phyloP scores from a whole-genome alignment of 2,888 invertebrate species.

The Sipha maydis region DNA sequence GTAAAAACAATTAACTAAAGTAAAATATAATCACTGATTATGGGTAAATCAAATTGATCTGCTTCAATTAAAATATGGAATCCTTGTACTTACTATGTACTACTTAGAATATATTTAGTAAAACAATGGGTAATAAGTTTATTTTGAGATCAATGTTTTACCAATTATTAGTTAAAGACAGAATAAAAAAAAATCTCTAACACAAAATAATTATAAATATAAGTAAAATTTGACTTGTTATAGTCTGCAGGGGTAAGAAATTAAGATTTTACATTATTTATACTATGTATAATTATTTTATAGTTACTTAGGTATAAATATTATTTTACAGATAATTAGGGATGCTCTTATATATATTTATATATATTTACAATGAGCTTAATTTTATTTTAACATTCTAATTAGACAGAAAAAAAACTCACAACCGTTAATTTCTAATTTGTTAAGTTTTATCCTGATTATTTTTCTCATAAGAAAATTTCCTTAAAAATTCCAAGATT shows the following conservation, averaged over 20 bases:
- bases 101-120: conserved; percentile 36
- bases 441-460: conserved; percentile 49
- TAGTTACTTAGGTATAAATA: conserved; percentile 52
- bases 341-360: conserved; percentile 49
- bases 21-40: conserved; percentile 10
- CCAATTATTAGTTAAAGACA: conserved; percentile 27
- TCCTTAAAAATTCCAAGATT: conserved; percentile 27
- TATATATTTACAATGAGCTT: conserved; percentile 60
- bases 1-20: conserved; percentile 36
- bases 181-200: conserved; percentile 1
- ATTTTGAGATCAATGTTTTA: conserved; percentile 54
- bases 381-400: conserved; percentile 48
- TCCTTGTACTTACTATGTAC: too few relatives aligned
- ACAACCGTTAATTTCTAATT: conserved; percentile 61
- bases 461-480: conserved; percentile 57
- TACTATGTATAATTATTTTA: conserved; percentile 56
- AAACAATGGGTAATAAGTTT: conserved; percentile 46
- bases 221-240: not conserved
- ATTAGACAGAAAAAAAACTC: conserved; percentile 47
- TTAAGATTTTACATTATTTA: conserved; percentile 52
- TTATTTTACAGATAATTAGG: conserved; percentile 58
- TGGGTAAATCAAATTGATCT: conserved; percentile 10
- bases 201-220: conserved; percentile 9
- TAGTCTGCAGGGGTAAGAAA: conserved; percentile 25
- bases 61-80: conserved; percentile 2